Conservation (phyloP, 2,888 invertebrate species). For the Cerastis rubricosa region DNA sequence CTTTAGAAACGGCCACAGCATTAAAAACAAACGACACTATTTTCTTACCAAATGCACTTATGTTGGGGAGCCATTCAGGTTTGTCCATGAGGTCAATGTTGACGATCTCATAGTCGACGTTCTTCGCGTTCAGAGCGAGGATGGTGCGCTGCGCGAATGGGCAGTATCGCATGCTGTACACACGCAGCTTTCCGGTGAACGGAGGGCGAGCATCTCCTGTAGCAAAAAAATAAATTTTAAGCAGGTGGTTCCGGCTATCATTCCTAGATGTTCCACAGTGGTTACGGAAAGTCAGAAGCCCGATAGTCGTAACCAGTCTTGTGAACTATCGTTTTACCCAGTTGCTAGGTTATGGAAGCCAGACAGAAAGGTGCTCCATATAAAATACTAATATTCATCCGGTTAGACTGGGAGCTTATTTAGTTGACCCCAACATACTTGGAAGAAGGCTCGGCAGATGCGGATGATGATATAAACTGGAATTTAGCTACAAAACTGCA, state of each 20-base stretch:
- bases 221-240: not conserved
- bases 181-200: conserved; percentile 92
- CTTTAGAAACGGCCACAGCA: not conserved
- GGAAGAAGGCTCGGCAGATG: not conserved
- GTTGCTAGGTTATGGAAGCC: not conserved
- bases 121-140: conserved; percentile 94
- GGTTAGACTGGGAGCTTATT: not conserved
- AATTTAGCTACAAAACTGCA: not conserved
- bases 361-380: not conserved
- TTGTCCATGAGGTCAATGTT: conserved; percentile 93
- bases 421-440: not conserved
- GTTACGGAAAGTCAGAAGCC: not conserved
- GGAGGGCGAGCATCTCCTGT: conserved; percentile 93
- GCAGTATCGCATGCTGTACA: conserved; percentile 96
- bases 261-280: not conserved
- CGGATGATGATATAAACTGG: not conserved
- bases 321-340: not conserved
- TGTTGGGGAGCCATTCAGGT: conserved; percentile 95
- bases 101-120: conserved; percentile 94
- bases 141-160: conserved; percentile 95
- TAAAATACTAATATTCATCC: not conserved
- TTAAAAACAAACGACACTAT: not conserved
- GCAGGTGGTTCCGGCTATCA: not conserved
- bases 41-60: conserved; percentile 90
- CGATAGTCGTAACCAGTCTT: not conserved